phyloP scores from a whole-genome alignment of 2,113 vertebrate genomes.

The Notarius lentiginosus region DNA sequence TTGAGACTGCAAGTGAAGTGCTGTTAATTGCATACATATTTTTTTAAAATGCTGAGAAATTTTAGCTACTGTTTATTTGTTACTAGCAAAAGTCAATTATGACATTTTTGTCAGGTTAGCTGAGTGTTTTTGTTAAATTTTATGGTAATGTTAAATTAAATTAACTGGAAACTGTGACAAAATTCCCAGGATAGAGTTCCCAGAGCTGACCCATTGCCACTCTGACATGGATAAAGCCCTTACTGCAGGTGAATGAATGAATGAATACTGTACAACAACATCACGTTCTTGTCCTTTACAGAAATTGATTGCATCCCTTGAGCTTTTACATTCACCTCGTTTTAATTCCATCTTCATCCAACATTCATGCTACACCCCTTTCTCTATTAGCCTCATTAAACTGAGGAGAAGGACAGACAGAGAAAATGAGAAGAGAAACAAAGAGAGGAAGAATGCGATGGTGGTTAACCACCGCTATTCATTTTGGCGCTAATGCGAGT shows the following conservation, averaged over 20 bases:
- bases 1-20: not conserved
- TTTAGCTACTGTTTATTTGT: not conserved
- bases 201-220: not conserved
- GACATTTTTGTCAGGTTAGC: not conserved
- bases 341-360: not conserved
- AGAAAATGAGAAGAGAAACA: conserved; percentile 2
- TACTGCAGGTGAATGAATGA: not conserved
- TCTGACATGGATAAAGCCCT: not conserved
- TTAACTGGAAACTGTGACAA: too few relatives aligned
- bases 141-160: not conserved
- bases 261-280: not conserved
- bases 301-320: not conserved
- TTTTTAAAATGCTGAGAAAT: not conserved
- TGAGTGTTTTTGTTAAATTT: not conserved
- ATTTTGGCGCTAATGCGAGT: conserved; percentile 35
- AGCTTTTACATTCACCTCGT: not conserved
- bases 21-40: not conserved
- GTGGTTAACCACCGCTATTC: conserved; percentile 2
- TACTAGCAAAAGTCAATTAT: not conserved
- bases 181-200: not conserved
- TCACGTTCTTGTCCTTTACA: not conserved
- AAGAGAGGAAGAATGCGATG: conserved; percentile 9
- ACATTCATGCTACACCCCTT: not conserved
- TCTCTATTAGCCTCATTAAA: conserved; percentile 7
- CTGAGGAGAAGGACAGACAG: not conserved